A percentile compares a stretch with the other conserved stretches of the same genome.
These are phyloP conservation scores for Hippocampus abdominalis DNA, from an alignment of 2,113 vertebrate species.

Conservation along the genomic window DNA sequence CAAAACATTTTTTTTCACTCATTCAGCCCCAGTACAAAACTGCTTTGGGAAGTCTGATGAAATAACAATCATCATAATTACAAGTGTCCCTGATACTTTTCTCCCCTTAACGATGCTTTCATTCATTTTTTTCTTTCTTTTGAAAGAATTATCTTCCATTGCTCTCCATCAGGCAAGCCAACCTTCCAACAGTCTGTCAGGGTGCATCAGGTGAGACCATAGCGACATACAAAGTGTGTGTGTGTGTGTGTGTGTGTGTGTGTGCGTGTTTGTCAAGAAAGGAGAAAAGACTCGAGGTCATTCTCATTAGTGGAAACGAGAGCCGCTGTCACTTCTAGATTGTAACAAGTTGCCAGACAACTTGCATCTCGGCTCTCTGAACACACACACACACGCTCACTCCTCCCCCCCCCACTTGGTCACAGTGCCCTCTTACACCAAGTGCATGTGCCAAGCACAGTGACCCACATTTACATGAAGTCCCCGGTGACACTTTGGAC, in stretches of 20 bases:
- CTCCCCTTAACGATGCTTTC: no score
- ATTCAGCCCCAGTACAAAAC: no score
- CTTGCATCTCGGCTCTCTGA: constrained; percentile 19
- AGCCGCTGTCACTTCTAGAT: constrained; percentile 35
- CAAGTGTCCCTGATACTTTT: no score
- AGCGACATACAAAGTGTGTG: constrained; percentile 13
- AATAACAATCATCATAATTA: no score
- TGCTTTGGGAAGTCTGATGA: no score
- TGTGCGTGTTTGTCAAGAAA: constrained; percentile 9
- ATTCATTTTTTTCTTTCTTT: no score
- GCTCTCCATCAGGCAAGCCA: background rate
- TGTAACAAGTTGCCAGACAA: constrained; percentile 20
- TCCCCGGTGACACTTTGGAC: constrained; percentile 41
- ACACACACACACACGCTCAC: background rate
- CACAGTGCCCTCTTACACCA: constrained; percentile 33
- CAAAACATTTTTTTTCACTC: no score
- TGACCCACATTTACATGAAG: constrained; percentile 68
- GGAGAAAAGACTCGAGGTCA: constrained; percentile 18
- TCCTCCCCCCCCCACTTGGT: background rate
- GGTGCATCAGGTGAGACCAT: constrained; percentile 19
- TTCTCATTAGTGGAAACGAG: constrained; percentile 42
- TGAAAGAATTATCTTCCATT: background rate
- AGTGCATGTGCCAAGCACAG: constrained; percentile 40
- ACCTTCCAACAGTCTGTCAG: constrained; percentile 27
- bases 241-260: constrained; percentile 2